Conservation (phyloP, 2,888 invertebrate genomes). For the Desoria tigrina region DNA sequence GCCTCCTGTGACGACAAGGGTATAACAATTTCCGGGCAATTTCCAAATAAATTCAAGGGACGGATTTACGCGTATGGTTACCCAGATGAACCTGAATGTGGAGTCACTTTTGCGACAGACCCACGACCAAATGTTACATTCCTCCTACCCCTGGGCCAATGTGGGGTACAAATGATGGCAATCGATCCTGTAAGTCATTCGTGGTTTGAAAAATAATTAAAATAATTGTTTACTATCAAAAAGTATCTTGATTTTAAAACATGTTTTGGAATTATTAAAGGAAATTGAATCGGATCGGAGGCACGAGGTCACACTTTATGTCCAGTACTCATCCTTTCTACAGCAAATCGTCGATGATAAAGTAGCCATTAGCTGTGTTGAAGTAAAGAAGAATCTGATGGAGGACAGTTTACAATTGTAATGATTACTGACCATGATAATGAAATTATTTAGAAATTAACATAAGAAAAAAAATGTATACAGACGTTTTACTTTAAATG, state of each 20-base stretch:
- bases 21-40: conserved; percentile 46
- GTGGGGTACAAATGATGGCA: conserved; percentile 51
- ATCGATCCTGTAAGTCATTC: conserved; percentile 39
- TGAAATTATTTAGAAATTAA: neutral
- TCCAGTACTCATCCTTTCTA: conserved; percentile 53
- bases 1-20: conserved; percentile 45
- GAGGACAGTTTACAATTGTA: conserved; percentile 29
- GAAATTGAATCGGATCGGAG: conserved; percentile 45
- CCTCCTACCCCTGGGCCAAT: conserved; percentile 47
- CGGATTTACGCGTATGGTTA: conserved; percentile 51
- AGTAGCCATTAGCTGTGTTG: conserved; percentile 48
- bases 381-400: conserved; percentile 31
- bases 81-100: conserved; percentile 52
- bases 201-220: conserved; percentile 14
- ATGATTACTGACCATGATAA: neutral
- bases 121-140: conserved; percentile 47
- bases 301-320: conserved; percentile 50
- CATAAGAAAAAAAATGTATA: neutral
- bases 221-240: conserved; percentile 16
- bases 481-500: neutral
- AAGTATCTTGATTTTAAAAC: conserved; percentile 12
- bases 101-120: conserved; percentile 32
- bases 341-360: conserved; percentile 53
- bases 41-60: conserved; percentile 46
- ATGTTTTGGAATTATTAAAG: conserved; percentile 27